A percentile compares a stretch with the other conserved stretches of the same genome.
Conservation (phyloP, 2,888 invertebrate genomes). For the Tethea ocularis region DNA sequence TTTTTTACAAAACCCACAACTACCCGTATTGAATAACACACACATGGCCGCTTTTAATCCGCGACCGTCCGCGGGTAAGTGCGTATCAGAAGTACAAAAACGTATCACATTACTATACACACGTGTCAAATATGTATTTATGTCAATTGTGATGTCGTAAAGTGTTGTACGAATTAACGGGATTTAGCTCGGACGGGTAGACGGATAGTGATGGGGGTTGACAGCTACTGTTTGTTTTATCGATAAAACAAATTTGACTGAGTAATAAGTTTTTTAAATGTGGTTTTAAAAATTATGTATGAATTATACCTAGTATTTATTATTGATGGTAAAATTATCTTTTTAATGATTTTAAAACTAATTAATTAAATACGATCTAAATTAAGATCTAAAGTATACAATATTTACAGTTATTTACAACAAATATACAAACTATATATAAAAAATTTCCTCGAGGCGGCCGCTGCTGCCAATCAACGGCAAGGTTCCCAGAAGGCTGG, state of each 20-base stretch:
- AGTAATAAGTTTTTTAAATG: too few species aligned
- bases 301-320: too few species aligned
- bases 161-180: conserved; percentile 57
- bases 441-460: too few species aligned
- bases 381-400: too few species aligned
- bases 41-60: conserved; percentile 5
- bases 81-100: conserved; percentile 26
- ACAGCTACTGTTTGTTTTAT: conserved; percentile 21
- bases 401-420: too few species aligned
- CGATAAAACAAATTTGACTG: conserved; percentile 28
- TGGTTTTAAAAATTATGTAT: too few species aligned
- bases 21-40: conserved; percentile 18
- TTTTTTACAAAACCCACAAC: background rate
- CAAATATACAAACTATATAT: too few species aligned
- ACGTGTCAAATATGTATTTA: conserved; percentile 42
- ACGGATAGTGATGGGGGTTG: conserved; percentile 39
- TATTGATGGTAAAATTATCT: too few species aligned
- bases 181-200: conserved; percentile 27
- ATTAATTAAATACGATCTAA: too few species aligned
- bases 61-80: conserved; percentile 8
- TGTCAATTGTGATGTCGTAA: conserved; percentile 48
- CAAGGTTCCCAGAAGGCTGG: too few species aligned
- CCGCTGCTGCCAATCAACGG: too few species aligned
- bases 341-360: too few species aligned
- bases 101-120: conserved; percentile 30